Conservation (phyloP, 2,797 vertebrate genomes). For the Brotula barbata region DNA sequence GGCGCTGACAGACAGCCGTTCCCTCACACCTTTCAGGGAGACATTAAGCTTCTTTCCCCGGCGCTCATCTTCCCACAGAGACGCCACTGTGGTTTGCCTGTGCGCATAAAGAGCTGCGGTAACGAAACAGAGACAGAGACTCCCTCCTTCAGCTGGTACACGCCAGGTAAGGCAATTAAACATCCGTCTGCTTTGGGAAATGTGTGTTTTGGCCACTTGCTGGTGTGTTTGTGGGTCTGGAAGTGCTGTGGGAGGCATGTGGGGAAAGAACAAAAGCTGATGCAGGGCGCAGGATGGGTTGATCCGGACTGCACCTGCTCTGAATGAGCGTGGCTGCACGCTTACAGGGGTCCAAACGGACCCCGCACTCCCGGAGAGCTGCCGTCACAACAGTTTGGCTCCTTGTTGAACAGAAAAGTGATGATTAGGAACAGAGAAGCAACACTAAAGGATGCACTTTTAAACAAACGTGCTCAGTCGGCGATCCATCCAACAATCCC, state of each 20-base stretch:
- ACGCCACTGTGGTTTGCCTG: constrained; percentile 9
- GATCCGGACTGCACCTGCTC: constrained; percentile 55
- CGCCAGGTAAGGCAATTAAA: constrained; percentile 58
- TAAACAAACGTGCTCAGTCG: too few species aligned
- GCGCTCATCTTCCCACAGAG: constrained; percentile 5
- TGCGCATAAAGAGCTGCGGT: constrained; percentile 33
- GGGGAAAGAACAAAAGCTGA: constrained; percentile 20
- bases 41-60: constrained; percentile 16
- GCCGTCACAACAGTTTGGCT: constrained; percentile 16
- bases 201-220: constrained; percentile 14
- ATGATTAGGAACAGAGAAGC: too few species aligned
- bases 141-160: constrained; percentile 31
- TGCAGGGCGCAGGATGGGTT: constrained; percentile 6
- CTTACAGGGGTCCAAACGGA: constrained; percentile 24
- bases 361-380: constrained; percentile 37
- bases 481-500: too few species aligned
- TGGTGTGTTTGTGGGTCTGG: constrained; percentile 14
- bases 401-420: constrained; percentile 5
- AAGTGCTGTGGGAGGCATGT: constrained; percentile 4
- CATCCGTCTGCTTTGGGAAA: constrained; percentile 18
- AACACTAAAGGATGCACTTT: too few species aligned
- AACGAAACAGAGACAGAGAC: constrained; percentile 13
- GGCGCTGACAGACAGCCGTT: constrained; percentile 22
- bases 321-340: constrained; percentile 20
- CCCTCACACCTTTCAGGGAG: constrained; percentile 35